Conservation (phyloP, 2,113 vertebrate species). For the chimpanzee (Pan troglodytes) region NHGRI_mPanTro3-v2.1_pri NC_072419.2:27852001-27852500, state of each 20-base stretch:
- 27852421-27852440: neutral
- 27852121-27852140: neutral
- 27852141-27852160: too few species aligned
- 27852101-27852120: neutral
- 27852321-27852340: too few species aligned
- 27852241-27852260: too few species aligned
- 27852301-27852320: too few species aligned
- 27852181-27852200: too few species aligned
- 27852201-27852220: too few species aligned
- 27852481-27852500: neutral
- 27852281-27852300: too few species aligned
- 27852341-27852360: neutral
- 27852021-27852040: neutral
- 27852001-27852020: neutral
- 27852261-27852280: too few species aligned
- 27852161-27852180: too few species aligned
- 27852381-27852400: neutral
- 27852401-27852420: neutral
- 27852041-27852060: neutral
- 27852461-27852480: neutral
- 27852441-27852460: neutral
- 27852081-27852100: neutral
- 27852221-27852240: too few species aligned
- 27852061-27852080: neutral
- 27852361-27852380: neutral